Evolutionary conservation across 2,888 invertebrate genomes (phyloP).

Genomic region (Eristalinus aeneus): DNA sequence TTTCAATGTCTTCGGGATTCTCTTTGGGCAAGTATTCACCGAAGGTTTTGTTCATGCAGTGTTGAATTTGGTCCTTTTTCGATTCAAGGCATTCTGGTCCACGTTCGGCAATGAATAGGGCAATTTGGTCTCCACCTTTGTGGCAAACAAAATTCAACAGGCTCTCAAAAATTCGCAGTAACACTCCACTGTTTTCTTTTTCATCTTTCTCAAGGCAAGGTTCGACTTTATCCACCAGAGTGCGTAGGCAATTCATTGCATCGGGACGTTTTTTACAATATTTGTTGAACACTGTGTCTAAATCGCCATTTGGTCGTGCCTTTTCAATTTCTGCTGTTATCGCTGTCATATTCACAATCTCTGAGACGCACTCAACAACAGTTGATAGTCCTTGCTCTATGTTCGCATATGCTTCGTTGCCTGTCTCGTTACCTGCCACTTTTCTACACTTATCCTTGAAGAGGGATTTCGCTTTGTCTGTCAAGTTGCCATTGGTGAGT

Average conservation of each 20-base stretch:
- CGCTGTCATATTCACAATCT: slow-evolving; percentile 83
- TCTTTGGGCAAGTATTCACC: slow-evolving; percentile 81
- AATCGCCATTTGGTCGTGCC: slow-evolving; percentile 86
- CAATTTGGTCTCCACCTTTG: slow-evolving; percentile 91
- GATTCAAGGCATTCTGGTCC: slow-evolving; percentile 88
- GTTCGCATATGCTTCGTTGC: slow-evolving; percentile 82
- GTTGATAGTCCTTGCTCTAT: slow-evolving; percentile 80
- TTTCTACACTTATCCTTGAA: slow-evolving; percentile 86
- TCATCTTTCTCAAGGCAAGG: slow-evolving; percentile 86
- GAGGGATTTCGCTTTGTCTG: slow-evolving; percentile 82
- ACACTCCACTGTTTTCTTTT: slow-evolving; percentile 83
- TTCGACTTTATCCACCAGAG: slow-evolving; percentile 82
- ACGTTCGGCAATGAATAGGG: slow-evolving; percentile 90
- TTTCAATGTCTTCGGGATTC: slow-evolving; percentile 79
- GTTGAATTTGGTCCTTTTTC: slow-evolving; percentile 83
- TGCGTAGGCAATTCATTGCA: slow-evolving; percentile 83
- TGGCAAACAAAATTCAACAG: slow-evolving; percentile 88
- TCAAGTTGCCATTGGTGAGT: slow-evolving; percentile 75
- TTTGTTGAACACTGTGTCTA: slow-evolving; percentile 87
- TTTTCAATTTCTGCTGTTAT: slow-evolving; percentile 86
- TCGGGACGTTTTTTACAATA: slow-evolving; percentile 84
- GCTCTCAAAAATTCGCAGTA: slow-evolving; percentile 86
- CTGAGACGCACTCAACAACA: slow-evolving; percentile 83
- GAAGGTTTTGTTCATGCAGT: slow-evolving; percentile 85
- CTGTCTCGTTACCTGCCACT: slow-evolving; percentile 82